Evolutionary conservation across 2,797 vertebrate species (phyloP).

Genomic region (Babyrousa celebensis): DNA sequence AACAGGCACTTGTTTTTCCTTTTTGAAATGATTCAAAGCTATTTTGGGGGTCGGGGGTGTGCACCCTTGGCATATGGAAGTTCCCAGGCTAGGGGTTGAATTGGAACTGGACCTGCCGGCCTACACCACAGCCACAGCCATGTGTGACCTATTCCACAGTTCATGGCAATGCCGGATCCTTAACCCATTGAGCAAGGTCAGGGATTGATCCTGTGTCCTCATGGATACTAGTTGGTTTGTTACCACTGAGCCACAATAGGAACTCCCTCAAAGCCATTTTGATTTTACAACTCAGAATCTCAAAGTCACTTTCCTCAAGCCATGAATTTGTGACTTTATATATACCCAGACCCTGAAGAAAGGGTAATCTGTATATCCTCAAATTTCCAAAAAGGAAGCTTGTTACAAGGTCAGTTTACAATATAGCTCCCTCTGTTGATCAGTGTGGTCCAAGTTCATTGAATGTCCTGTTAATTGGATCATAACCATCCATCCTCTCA

Average conservation of each 20-base stretch:
- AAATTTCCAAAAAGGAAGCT: background rate
- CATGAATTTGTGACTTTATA: background rate
- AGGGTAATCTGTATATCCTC: background rate
- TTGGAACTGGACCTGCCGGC: no score
- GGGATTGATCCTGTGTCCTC: no score
- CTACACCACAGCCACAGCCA: no score
- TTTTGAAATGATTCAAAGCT: background rate
- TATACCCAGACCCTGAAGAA: background rate
- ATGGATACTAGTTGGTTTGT: no score
- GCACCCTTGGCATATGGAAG: no score
- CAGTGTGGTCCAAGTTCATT: background rate
- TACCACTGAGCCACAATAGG: no score
- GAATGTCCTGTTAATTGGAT: background rate
- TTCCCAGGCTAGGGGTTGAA: no score
- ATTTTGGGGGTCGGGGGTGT: no score
- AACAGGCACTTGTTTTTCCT: background rate
- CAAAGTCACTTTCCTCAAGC: background rate
- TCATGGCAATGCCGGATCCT: no score
- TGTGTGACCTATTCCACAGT: no score
- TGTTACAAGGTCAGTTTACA: background rate
- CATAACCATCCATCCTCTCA: background rate
- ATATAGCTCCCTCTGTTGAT: background rate
- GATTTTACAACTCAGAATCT: conserved; percentile 9
- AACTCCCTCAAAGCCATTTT: conserved; percentile 12
- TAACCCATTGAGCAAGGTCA: no score